Conservation (phyloP, 2,888 invertebrate species). For the Parnassius orleans region DNA sequence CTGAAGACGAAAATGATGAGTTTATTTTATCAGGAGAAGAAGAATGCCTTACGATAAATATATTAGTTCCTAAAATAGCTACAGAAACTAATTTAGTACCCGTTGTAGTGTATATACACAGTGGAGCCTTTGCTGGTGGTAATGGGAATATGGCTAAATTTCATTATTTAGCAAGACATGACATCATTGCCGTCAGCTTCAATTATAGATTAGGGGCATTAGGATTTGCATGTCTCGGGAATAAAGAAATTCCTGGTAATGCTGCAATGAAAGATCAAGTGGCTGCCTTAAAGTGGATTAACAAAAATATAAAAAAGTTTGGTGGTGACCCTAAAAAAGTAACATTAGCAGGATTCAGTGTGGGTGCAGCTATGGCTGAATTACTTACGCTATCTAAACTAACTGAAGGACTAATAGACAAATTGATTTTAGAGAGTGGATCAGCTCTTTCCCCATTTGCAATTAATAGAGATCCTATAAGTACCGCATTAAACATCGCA, state of each 20-base stretch:
- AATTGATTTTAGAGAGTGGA: conserved; percentile 68
- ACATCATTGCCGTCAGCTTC: conserved; percentile 83
- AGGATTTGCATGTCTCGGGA: conserved; percentile 84
- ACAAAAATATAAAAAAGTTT: conserved; percentile 87
- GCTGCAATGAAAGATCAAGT: conserved; percentile 92
- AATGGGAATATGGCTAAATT: conserved; percentile 66
- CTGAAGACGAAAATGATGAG: conserved; percentile 47
- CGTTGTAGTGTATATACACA: conserved; percentile 66
- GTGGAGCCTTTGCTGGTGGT: conserved; percentile 67
- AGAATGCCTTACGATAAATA: conserved; percentile 59
- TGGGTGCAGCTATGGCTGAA: conserved; percentile 83
- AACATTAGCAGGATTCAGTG: conserved; percentile 91
- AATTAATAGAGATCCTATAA: conserved; percentile 61
- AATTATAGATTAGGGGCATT: conserved; percentile 87
- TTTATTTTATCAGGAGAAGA: conserved; percentile 53
- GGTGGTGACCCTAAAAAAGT: conserved; percentile 90
- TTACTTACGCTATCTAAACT: conserved; percentile 56
- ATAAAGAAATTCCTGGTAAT: conserved; percentile 87
- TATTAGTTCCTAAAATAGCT: conserved; percentile 55
- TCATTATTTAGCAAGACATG: conserved; percentile 84
- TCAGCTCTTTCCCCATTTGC: conserved; percentile 65
- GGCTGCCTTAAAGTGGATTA: conserved; percentile 88
- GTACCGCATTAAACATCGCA: conserved; percentile 65
- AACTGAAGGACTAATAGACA: conserved; percentile 58
- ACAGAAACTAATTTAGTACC: conserved; percentile 56